Base-by-base conservation (phyloP, 2,113 vertebrate species). In the Urocolius indicus region DNA sequence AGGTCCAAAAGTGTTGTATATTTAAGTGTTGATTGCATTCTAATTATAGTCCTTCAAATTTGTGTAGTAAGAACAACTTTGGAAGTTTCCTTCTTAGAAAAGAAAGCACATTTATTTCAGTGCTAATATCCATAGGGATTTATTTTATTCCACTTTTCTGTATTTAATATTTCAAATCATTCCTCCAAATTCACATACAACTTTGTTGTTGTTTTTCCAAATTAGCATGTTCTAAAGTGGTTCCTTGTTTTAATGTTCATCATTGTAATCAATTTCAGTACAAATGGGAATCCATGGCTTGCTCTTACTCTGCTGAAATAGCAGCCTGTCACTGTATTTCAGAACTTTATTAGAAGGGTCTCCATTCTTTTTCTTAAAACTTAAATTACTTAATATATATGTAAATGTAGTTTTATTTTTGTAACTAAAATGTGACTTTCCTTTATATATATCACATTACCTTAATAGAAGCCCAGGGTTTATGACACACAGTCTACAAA, bases 341-440 rank as follows among this genome's bases (percentile, higher is more conserved):
- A 92, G 90, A 95, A 57, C 83, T 69, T 91, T 92, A 92, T 69
- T 93, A 90, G 66, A 93, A 95, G 90, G 83, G 79, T 95, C 93
- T 82, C 93, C 85, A 84, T 62, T 96, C 69, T 93, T 94, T 90
- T 88, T 69, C 94, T 94, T 94, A 65, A 90, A 90, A 89, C 69
- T 94, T 71, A 90, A 90, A 96, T 95, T 81, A 87, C 69, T 92
- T 95, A 57, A 96, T 95, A 93, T 95, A 92, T 89, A 95, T 96
- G 95, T 82, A 97, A 97, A 96, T 96, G 66, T 57, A 93, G 86
- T 90, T 90, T 94, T 92, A 86, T 90, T 96, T 95, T 88, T 75
- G 32, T 92, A 89, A 91, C 74, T 76, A 81, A 90, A 96, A 93
- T 93, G 65, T 89, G 29, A 87, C 87, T 93, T 95, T 92, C 68